Evolutionary conservation across 2,113 vertebrate genomes (phyloP).

Genomic region (Burhinus bistriatus): DNA sequence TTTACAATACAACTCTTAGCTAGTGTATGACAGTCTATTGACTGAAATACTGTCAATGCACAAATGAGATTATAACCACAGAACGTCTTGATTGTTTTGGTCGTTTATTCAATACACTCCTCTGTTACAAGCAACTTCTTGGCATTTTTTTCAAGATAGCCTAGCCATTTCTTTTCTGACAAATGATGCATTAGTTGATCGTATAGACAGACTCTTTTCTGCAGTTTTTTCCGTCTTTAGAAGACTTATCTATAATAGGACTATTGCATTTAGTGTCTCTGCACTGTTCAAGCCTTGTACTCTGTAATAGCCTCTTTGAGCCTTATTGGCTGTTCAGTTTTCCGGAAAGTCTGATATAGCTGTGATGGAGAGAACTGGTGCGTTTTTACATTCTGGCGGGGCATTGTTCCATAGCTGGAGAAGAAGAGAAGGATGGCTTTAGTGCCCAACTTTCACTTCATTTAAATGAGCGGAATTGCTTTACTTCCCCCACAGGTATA

Average conservation of each 20-base stretch:
- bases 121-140: not conserved
- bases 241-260: not conserved
- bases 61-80: slow-evolving; percentile 55
- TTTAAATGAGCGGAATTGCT: slow-evolving; percentile 30
- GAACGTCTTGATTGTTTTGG: slow-evolving; percentile 29
- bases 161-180: not conserved
- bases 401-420: not conserved
- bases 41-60: slow-evolving; percentile 46
- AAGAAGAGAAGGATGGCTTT: not conserved
- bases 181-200: not conserved
- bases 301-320: not conserved
- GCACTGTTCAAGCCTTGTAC: not conserved
- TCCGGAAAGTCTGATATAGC: not conserved
- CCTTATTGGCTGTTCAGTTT: not conserved
- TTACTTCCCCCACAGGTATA: slow-evolving; percentile 45
- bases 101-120: slow-evolving; percentile 46
- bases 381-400: not conserved
- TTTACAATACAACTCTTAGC: slow-evolving; percentile 12
- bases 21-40: slow-evolving; percentile 33
- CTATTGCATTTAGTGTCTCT: not conserved
- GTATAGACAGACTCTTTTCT: not conserved
- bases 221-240: not conserved
- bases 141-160: not conserved
- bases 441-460: not conserved
- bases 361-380: not conserved